A percentile compares a stretch with the other conserved stretches of the same genome.
These are phyloP conservation scores for Acipenser oxyrinchus DNA, from an alignment of 2,797 vertebrate species.

Conservation along the genomic window DNA sequence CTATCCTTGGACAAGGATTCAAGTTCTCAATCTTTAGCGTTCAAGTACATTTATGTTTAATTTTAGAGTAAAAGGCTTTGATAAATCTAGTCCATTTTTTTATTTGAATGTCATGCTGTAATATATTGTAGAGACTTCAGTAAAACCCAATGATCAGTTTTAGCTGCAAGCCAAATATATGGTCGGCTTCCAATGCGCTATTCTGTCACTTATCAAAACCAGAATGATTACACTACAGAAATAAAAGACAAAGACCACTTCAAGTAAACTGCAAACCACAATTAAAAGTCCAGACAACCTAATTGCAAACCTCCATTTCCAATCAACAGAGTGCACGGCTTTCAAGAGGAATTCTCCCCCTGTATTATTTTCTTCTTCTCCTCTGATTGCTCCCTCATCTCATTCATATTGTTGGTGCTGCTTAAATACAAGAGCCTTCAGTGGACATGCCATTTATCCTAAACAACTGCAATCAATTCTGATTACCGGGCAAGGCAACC, in stretches of 20 bases:
- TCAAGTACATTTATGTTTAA: too few relatives aligned
- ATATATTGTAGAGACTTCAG: too few relatives aligned
- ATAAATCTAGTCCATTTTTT: too few relatives aligned
- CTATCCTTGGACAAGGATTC: too few relatives aligned
- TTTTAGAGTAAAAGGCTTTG: too few relatives aligned
- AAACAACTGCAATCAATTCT: constrained; percentile 83
- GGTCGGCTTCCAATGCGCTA: too few relatives aligned
- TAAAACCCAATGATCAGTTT: too few relatives aligned
- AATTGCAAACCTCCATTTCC: constrained; percentile 5
- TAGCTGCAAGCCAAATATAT: too few relatives aligned
- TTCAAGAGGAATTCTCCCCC: not conserved
- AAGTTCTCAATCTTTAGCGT: too few relatives aligned
- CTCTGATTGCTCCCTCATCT: constrained; percentile 25
- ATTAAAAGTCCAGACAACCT: not conserved
- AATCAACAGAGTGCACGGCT: not conserved
- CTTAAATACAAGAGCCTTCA: constrained; percentile 31
- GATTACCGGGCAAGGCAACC: constrained; percentile 62
- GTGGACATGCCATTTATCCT: constrained; percentile 48
- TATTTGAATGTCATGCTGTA: too few relatives aligned
- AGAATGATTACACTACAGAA: too few relatives aligned
- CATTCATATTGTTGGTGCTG: constrained; percentile 27
- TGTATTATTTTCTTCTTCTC: not conserved
- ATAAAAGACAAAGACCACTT: not conserved
- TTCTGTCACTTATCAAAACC: too few relatives aligned
- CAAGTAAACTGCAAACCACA: not conserved